Base-by-base conservation (phyloP, 2,888 invertebrate species). In the Agrotis puta region DNA sequence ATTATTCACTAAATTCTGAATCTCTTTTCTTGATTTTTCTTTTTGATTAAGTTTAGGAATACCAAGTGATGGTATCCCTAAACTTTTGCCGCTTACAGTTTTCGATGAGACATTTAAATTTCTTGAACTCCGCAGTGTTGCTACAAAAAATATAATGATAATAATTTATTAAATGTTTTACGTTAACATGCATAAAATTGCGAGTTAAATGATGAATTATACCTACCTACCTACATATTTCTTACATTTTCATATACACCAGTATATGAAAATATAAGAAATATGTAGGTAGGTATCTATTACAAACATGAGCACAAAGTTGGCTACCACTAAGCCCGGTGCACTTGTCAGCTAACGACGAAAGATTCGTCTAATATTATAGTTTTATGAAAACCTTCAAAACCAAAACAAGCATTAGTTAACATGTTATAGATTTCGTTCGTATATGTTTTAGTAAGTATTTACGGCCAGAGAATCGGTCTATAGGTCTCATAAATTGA, bases 51-150 rank as follows among this genome's bases (percentile, higher is more conserved):
- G 9, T 39, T 39, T 39, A 39, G 39, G 39, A 39, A 39, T 39
- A 39, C 39, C 39, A 39, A 39, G 39, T 39, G 39, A 39, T 87
- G 89, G 73, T 64, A 79, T 81, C 53, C 84, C 68, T 45, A 82
- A 48, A 83, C 89, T 91, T 90, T 91, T 93, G 74, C 89, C 91
- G 87, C 91, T 45, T 75, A 85, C 92, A 86, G 83, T 85, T 90
- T 89, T 93, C 43, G 88, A 75, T 64, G 84, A 47, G 39, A 80
- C 72, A 62, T 83, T 85, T 39, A 83, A 50, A 76, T 74, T 88
- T 85, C 87, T 91, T 48, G 79, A 71, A 69, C 83, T 84, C 57
- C 81, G 85, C 33, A 83, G 66, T 66, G 81, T 48, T 76, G 90
- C 94, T 94, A 79, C 61, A 39, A 39, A 33, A 91, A 92, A 76